A percentile compares a stretch with the other conserved stretches of the same genome.
These are phyloP conservation scores for Psilanteris sp. DNA, from an alignment of 1,140 invertebrate species.

Conservation along the genomic window DNA sequence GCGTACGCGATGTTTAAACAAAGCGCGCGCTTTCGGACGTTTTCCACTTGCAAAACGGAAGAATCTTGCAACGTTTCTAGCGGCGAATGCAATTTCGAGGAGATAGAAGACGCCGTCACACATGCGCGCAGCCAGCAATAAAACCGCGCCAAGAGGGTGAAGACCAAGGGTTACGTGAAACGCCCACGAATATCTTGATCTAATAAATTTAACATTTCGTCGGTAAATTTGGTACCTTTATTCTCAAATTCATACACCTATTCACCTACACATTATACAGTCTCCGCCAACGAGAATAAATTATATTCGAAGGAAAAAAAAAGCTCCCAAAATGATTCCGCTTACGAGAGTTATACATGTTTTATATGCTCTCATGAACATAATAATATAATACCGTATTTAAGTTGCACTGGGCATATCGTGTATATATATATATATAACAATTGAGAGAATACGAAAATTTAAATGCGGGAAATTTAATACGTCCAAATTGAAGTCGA, in stretches of 20 bases:
- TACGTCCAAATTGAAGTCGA: too few relatives aligned
- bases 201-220: conserved; percentile 80
- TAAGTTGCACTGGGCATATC: too few relatives aligned
- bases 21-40: too few relatives aligned
- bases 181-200: conserved; percentile 80
- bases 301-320: conserved; percentile 18
- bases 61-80: conserved; percentile 12
- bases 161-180: conserved; percentile 71
- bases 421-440: too few relatives aligned
- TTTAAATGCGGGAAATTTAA: too few relatives aligned
- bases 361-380: too few relatives aligned
- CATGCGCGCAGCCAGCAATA: conserved; percentile 15
- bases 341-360: conserved; percentile 30
- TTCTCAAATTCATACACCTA: conserved; percentile 63
- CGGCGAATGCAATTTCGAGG: conserved; percentile 30
- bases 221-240: conserved; percentile 76
- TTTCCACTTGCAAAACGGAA: too few relatives aligned
- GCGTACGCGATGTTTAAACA: too few relatives aligned
- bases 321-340: conserved; percentile 11
- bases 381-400: too few relatives aligned
- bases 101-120: conserved; percentile 42
- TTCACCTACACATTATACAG: conserved; percentile 29
- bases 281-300: conserved; percentile 32
- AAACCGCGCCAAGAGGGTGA: conserved; percentile 67
- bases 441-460: too few relatives aligned